phyloP scores from a whole-genome alignment of 2,888 invertebrate species.

The Erebia aethiops region DNA sequence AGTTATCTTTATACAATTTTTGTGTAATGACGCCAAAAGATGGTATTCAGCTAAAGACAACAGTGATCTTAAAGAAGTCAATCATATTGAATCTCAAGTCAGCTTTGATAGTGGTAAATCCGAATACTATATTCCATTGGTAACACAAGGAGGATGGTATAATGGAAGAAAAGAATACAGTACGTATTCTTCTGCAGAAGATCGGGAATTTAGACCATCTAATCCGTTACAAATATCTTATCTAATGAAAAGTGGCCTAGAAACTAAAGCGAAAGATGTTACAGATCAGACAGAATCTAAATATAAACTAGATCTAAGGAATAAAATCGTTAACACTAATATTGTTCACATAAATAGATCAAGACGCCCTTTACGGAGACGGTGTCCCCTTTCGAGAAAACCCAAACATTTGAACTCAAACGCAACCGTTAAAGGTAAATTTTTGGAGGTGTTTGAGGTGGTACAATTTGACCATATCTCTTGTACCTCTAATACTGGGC shows the following conservation, averaged over 20 bases:
- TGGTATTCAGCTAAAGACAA: constrained; percentile 59
- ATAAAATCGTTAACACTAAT: constrained; percentile 16
- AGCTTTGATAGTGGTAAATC: neutral
- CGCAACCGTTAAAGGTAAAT: constrained; percentile 53
- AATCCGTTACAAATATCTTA: constrained; percentile 19
- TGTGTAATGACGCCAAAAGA: constrained; percentile 45
- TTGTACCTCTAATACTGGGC: constrained; percentile 81
- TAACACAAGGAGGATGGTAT: neutral
- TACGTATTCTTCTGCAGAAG: neutral
- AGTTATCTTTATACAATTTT: constrained; percentile 14
- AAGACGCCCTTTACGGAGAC: constrained; percentile 48
- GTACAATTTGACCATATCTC: constrained; percentile 86
- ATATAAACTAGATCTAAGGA: constrained; percentile 4
- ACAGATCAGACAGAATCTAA: neutral
- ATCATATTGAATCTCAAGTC: neutral
- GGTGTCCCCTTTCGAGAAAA: constrained; percentile 15
- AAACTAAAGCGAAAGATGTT: neutral
- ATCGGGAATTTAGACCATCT: constrained; percentile 7
- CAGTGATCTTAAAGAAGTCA: constrained; percentile 25
- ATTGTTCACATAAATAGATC: constrained; percentile 33
- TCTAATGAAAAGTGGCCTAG: neutral
- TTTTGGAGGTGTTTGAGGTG: constrained; percentile 87
- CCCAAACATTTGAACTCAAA: constrained; percentile 40
- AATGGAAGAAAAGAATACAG: neutral
- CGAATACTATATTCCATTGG: neutral